Evolutionary conservation across 23 tunicate genomes (phyloP), one percentile per base, ranked within the genome.

Genomic region (Trididemnum miniatum): DNA sequence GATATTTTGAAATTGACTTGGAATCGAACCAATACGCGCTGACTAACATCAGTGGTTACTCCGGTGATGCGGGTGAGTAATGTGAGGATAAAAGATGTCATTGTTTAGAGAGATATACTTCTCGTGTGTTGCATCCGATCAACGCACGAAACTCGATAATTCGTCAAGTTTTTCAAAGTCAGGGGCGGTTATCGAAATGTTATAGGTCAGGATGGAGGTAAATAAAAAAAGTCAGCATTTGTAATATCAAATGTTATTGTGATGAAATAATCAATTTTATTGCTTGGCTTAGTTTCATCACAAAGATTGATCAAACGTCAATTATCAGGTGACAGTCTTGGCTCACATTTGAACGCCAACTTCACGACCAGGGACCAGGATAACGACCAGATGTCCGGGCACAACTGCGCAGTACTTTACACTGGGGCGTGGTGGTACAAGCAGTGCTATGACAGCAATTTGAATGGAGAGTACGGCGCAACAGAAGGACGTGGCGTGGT

Each of bases 381-480:
- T 31, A 39, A 74, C 24, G 79, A 74, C 79, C 59, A 39, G 12
- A 25, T 25, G 60, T 9, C 9, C 30, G 79, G 60, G 22, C 31
- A 25, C 59, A 74, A 39, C 31, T 74, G 79, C 60, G 79, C 79
- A 20, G 79, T 39, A 5, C 79, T 29, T 15, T 39, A 74, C 79
- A 39, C 31, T 26, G 79, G 79, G 31, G 79, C 35, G 28, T 74
- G 79, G 79, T 74, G 79, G 79, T 74, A 74, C 79, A 20, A 39
- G 15, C 59, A n/a, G 27, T 74, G 79, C 79, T 74, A 37, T 24
- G 79, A 74, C 59, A 39, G 59, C 59, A 74, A 39, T 28, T 38
- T 74, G 9, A 74, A 44, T 33, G 79, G 79, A 18, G 59, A 39
- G 20, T 74, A 44, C 35, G 26, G 27, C 3, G 59, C 79, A 28